Base-by-base conservation (phyloP, 2,113 vertebrate species). In the Ornithorhynchus anatinus region DNA sequence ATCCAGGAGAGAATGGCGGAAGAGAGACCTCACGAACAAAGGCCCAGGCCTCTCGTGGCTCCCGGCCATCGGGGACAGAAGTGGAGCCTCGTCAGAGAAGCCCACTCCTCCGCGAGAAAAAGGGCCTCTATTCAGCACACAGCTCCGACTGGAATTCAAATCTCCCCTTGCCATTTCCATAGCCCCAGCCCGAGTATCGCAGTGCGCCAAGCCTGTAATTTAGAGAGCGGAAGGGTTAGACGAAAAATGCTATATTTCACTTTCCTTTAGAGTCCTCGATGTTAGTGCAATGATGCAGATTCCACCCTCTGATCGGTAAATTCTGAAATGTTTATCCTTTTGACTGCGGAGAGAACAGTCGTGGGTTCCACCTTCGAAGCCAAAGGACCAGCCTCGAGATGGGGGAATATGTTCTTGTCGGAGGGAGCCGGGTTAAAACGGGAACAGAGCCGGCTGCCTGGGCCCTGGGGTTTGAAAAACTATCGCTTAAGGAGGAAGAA, bases 241-340 rank as follows among this genome's bases (percentile, higher is more conserved):
- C 71, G 48, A 56, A 72, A 71, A 57, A 39, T 48, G 80, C 51
- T 59, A 60, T 64, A 64, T 69, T 78, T 89, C 67, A 76, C 78
- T 68, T 80, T 17, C 25, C 43, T 52, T 62, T 62, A 82, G 78
- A 63, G 29, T 69, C 58, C 70, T 48, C 44, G 73, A 72, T 84
- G 54, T 62, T 70, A 59, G 27, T 47, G 27, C 52, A 80, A 70
- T 32, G 74, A 75, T 56, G 31, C 69, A 54, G 76, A 69, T 59
- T 39, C 51, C 54, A 72, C 39, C 4, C 27, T 11, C 38, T 37
- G n/a, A 16, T 61, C 72, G 59, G 14, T 29, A 72, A 77, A 79
- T 62, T 50, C 1, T 27, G 40, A 45, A 63, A 69, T 38, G 56
- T 59, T 22, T 35, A 54, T 56, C 20, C 39, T n/a, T 56, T 14